Conservation (phyloP, 1,140 invertebrate genomes). For the Macrobrachium nipponense region DNA sequence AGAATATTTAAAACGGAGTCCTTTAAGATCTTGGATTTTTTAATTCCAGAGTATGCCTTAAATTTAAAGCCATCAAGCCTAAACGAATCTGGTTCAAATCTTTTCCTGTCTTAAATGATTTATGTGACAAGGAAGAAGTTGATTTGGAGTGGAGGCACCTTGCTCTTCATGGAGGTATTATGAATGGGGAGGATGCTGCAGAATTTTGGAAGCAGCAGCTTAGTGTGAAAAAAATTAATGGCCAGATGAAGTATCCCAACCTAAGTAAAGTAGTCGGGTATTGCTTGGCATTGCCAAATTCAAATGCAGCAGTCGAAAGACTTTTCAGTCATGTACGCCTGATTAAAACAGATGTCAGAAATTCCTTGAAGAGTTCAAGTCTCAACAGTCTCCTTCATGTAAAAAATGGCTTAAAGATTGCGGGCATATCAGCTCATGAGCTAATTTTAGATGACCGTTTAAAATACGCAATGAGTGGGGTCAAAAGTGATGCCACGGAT, state of each 20-base stretch:
- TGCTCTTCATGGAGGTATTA: background rate
- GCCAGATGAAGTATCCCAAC: constrained; percentile 3
- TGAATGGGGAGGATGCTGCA: constrained; percentile 16
- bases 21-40: background rate
- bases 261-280: background rate
- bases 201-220: constrained; percentile 33
- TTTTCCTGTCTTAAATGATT: constrained; percentile 5
- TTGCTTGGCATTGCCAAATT: background rate
- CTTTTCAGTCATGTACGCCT: constrained; percentile 2
- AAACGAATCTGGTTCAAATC: background rate
- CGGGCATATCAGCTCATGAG: too few species aligned
- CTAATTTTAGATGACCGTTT: too few species aligned
- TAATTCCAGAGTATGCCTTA: constrained; percentile 2
- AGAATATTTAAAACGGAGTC: background rate
- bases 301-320: constrained; percentile 10
- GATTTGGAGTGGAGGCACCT: constrained; percentile 35
- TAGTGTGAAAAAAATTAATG: background rate
- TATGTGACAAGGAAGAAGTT: constrained; percentile 7
- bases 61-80: background rate
- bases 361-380: background rate
- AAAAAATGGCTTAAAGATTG: too few species aligned
- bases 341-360: constrained; percentile 16
- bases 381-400: too few species aligned
- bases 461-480: too few species aligned
- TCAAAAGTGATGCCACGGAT: too few species aligned